These are phyloP conservation scores for Bergia puertoricense DNA, from an alignment of 92 coral and sea anemone genomes.

Conservation along the genomic window DNA sequence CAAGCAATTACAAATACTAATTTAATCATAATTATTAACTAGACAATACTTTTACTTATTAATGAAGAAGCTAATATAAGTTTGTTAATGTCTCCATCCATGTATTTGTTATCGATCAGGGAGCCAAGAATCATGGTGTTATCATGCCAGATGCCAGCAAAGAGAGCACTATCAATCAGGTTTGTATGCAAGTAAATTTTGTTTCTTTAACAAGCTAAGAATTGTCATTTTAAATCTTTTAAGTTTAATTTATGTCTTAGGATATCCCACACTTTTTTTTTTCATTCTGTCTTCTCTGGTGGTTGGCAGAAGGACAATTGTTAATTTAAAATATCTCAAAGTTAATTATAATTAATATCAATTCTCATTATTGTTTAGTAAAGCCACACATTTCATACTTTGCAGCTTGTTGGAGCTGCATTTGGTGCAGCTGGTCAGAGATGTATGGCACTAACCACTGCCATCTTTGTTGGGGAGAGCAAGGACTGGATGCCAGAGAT, in stretches of 20 bases:
- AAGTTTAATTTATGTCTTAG: too few species aligned
- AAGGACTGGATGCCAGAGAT: constrained; percentile 98
- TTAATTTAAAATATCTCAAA: too few species aligned
- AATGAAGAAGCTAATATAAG: too few species aligned
- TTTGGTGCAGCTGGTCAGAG: constrained; percentile 99
- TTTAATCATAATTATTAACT: too few species aligned
- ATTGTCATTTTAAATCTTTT: too few species aligned
- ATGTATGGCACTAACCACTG: constrained; percentile 99
- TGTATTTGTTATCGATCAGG: constrained; percentile 51
- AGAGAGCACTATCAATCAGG: constrained; percentile 95
- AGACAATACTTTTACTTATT: too few species aligned
- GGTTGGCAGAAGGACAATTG: too few species aligned
- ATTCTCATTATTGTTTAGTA: not conserved
- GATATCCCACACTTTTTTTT: too few species aligned
- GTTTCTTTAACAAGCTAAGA: too few species aligned
- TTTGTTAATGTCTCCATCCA: not conserved
- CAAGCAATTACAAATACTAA: too few species aligned
- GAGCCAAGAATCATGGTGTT: constrained; percentile 99
- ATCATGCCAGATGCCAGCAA: constrained; percentile 99
- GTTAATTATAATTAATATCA: not conserved
- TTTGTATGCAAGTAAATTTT: constrained; percentile 10
- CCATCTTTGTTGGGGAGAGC: constrained; percentile 98
- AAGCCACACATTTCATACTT: not conserved
- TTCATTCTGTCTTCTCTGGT: too few species aligned
- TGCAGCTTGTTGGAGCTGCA: constrained; percentile 96